Evolutionary conservation across 2,797 vertebrate species (phyloP).

Genomic region (Tiaroga cobitis): DNA sequence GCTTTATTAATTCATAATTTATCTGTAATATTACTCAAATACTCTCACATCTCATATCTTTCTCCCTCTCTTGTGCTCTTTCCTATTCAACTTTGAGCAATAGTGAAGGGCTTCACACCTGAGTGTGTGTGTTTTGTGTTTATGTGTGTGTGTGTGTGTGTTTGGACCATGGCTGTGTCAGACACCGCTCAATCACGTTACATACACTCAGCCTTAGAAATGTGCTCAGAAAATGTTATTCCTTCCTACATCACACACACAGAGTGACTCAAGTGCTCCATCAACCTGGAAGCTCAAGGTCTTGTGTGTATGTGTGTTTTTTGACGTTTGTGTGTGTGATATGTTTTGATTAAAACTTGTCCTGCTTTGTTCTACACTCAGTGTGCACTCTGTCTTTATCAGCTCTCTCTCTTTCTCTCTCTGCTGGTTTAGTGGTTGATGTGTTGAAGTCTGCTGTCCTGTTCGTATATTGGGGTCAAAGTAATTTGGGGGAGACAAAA

Average conservation of each 20-base stretch:
- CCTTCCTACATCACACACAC: neutral
- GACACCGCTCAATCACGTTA: constrained; percentile 32
- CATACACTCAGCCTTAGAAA: constrained; percentile 17
- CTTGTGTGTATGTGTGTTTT: constrained; percentile 63
- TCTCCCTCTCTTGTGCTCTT: neutral
- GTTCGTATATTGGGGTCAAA: constrained; percentile 54
- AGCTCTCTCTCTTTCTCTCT: constrained; percentile 5
- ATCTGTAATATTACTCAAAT: neutral
- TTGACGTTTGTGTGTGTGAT: constrained; percentile 47
- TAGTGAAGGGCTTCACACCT: constrained; percentile 19
- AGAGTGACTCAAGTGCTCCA: constrained; percentile 67
- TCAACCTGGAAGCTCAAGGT: constrained; percentile 77
- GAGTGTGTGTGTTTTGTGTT: constrained; percentile 31
- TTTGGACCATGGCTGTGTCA: constrained; percentile 17
- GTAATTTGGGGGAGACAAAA: constrained; percentile 54
- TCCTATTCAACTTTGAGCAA: constrained; percentile 15
- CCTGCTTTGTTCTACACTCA: constrained; percentile 68
- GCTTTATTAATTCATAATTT: neutral
- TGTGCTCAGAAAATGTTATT: constrained; percentile 17
- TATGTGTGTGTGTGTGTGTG: neutral
- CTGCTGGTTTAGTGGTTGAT: constrained; percentile 36
- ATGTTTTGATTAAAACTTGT: constrained; percentile 80
- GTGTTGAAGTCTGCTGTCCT: constrained; percentile 50
- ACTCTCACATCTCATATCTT: neutral
- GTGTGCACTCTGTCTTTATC: constrained; percentile 44